These are phyloP conservation scores for Lindbergichthys nudifrons DNA, from an alignment of 2,797 vertebrate genomes.

Conservation along the genomic window DNA sequence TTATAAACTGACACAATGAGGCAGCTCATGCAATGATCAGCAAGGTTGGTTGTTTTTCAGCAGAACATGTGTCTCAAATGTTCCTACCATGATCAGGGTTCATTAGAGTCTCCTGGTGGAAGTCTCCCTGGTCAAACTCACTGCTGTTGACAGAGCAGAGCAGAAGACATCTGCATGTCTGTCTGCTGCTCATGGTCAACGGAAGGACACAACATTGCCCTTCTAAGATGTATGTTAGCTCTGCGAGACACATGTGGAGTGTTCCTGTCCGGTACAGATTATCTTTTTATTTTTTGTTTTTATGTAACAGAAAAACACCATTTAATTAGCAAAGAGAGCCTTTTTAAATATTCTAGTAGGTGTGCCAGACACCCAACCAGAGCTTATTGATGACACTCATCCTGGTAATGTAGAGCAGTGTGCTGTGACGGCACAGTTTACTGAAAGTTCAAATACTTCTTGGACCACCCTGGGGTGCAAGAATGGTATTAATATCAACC, in stretches of 20 bases:
- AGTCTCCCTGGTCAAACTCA: conserved; percentile 65
- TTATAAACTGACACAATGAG: neutral
- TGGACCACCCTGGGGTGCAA: neutral
- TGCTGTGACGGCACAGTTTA: conserved; percentile 64
- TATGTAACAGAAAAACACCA: conserved; percentile 56
- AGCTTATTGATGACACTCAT: conserved; percentile 71
- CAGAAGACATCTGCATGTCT: conserved; percentile 53
- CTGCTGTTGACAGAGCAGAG: conserved; percentile 65
- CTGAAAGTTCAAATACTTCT: conserved; percentile 49
- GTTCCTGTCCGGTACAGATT: conserved; percentile 11
- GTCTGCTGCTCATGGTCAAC: conserved; percentile 54
- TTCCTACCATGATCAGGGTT: conserved; percentile 54
- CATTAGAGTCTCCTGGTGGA: conserved; percentile 60
- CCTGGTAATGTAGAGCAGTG: conserved; percentile 68
- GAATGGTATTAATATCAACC: conserved; percentile 8
- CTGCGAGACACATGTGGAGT: conserved; percentile 32
- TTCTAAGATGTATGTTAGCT: conserved; percentile 47
- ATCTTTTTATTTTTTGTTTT: neutral
- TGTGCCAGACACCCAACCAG: conserved; percentile 73
- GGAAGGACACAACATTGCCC: conserved; percentile 50
- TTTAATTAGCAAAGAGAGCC: conserved; percentile 78
- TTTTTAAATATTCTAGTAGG: conserved; percentile 83
- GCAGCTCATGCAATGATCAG: neutral
- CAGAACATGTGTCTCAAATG: conserved; percentile 67
- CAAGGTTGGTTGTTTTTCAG: conserved; percentile 16